phyloP scores from a whole-genome alignment of 2,113 vertebrate genomes.

The Diadophis punctatus region DNA sequence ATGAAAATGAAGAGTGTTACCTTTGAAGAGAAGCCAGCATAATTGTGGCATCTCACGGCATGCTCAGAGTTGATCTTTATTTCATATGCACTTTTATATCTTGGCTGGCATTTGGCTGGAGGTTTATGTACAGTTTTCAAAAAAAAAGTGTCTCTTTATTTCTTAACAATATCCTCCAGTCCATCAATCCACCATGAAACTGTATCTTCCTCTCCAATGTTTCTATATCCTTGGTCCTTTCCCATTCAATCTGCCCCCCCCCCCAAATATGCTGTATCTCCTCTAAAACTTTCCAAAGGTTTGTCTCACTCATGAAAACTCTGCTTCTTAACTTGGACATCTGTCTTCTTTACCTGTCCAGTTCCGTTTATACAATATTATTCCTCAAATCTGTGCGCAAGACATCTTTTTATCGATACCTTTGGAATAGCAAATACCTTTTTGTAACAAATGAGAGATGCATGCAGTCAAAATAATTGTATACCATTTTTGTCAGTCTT shows the following conservation, averaged over 20 bases:
- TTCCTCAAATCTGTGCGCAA: not conserved
- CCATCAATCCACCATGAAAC: no score
- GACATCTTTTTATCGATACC: no score
- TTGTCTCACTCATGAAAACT: not conserved
- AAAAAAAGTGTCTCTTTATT: not conserved
- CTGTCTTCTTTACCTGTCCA: not conserved
- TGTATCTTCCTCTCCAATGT: no score
- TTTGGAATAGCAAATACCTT: not conserved
- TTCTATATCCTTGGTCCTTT: not conserved
- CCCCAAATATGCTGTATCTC: not conserved
- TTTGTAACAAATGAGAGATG: not conserved
- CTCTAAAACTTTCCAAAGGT: not conserved
- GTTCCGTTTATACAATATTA: not conserved
- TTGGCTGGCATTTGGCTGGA: not conserved
- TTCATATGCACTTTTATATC: not conserved
- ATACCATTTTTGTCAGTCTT: not conserved
- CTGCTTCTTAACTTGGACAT: not conserved
- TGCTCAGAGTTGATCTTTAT: not conserved
- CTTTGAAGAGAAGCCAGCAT: not conserved
- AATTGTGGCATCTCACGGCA: not conserved
- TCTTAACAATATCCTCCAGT: not conserved
- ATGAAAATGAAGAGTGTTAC: not conserved
- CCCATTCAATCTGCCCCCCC: not conserved
- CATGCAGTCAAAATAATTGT: not conserved
- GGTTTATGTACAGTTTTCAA: not conserved